phyloP scores from a whole-genome alignment of 2,113 vertebrate genomes.

The Lepisosteus oculatus region DNA sequence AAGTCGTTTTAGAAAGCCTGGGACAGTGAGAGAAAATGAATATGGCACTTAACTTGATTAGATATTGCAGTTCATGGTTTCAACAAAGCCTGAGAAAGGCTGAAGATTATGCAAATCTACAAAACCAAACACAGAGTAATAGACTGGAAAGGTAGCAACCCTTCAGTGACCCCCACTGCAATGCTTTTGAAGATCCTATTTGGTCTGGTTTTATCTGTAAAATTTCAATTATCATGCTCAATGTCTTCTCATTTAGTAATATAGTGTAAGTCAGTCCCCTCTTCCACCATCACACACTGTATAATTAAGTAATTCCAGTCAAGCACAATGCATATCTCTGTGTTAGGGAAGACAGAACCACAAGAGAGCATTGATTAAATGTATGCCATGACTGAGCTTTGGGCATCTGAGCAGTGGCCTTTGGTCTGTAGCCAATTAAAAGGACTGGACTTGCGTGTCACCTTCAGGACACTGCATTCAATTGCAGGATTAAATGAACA shows the following conservation, averaged over 20 bases:
- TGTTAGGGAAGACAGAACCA: neutral
- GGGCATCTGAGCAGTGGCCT: neutral
- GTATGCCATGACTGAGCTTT: neutral
- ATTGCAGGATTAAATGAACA: neutral
- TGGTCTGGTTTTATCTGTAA: neutral
- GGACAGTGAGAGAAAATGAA: neutral
- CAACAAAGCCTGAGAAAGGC: no score
- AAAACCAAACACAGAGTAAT: neutral
- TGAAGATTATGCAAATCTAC: no score
- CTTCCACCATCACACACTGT: neutral
- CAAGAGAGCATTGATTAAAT: neutral
- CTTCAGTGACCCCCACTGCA: neutral
- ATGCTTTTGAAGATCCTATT: neutral
- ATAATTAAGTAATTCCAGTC: neutral
- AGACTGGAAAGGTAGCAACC: neutral
- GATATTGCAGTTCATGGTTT: neutral
- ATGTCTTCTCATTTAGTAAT: neutral
- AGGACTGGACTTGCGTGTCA: neutral
- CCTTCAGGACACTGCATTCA: neutral
- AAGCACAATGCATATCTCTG: neutral
- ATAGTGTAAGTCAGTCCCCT: neutral
- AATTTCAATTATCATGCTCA: neutral
- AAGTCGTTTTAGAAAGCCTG: neutral
- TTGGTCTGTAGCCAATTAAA: conserved; percentile 1
- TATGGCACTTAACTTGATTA: neutral